A percentile compares a stretch with the other conserved stretches of the same genome.
These are phyloP conservation scores for Bucco capensis DNA, from an alignment of 2,113 vertebrate genomes.

Conservation along the genomic window DNA sequence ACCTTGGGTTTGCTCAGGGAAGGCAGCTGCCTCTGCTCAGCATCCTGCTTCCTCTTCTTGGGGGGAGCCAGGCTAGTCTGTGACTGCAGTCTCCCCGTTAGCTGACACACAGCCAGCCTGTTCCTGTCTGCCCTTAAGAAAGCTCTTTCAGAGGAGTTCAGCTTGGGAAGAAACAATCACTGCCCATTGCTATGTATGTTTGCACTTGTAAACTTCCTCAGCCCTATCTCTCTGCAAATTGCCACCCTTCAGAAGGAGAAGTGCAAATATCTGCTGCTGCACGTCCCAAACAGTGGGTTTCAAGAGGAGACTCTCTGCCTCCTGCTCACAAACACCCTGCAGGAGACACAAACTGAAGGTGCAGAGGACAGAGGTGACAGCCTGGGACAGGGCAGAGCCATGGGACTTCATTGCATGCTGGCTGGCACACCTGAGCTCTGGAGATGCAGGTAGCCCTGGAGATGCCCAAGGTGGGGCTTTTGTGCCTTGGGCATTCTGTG, in stretches of 20 bases:
- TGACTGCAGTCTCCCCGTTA: rapidly evolving
- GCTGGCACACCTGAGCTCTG: background rate
- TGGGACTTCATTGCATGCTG: rapidly evolving
- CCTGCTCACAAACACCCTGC: background rate
- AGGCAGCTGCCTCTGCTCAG: background rate
- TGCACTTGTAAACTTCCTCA: background rate
- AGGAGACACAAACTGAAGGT: background rate
- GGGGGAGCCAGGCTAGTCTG: background rate
- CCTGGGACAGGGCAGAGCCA: background rate
- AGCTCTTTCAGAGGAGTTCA: background rate
- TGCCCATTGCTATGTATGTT: rapidly evolving
- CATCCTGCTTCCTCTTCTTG: background rate
- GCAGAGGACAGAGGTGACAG: background rate
- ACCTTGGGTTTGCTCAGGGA: rapidly evolving
- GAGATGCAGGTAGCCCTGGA: background rate
- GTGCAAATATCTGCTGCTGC: background rate
- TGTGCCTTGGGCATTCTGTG: background rate
- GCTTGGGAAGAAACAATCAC: background rate
- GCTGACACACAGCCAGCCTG: background rate
- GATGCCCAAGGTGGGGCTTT: background rate
- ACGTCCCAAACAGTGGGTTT: background rate
- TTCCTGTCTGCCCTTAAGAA: background rate
- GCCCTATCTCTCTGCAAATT: background rate
- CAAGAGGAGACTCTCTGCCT: background rate
- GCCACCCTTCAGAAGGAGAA: background rate